Evolutionary conservation across 2,888 invertebrate genomes (phyloP), one percentile per base, ranked within the genome.

Genomic region (Amblyteles armatorius): DNA sequence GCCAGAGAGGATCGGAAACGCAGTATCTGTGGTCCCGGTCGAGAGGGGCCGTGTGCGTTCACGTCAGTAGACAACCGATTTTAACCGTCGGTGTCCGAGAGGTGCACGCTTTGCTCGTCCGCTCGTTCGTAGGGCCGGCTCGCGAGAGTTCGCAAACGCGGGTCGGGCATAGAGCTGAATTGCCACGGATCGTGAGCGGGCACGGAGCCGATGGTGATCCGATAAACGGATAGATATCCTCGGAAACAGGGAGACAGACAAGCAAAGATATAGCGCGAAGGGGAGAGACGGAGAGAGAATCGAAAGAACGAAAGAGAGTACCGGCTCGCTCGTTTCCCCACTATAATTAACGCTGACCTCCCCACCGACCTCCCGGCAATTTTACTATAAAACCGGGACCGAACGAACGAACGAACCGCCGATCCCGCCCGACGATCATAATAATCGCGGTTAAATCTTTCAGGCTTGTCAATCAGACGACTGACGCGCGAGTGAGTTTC

Each of bases 271-370:
- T 55, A 77, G 50, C 40, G 40, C 77, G 77, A 68, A 7, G 76
- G 68, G 26, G 50, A 52, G 26, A 22, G 29, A 48, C 29, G 16
- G 29, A 29, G 63, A 29, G 29, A 16, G 65, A 81, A 26, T 67
- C 9, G 26, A 77, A 68, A 76, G 79, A 71, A 71, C n/a, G 65
- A 44, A 26, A 50, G 63, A 76, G 55, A 69, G 29, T 22, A 19
- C 74, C 52, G 16, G 57, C 65, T 83, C 73, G 74, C 85, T 84
- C 86, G 86, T 84, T 89, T 88, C 86, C 87, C 85, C 92, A 92
- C 93, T 93, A 93, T 92, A 93, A 93, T 93, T 93, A 93, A 91
- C 91, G 79, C 88, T 92, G 93, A 93, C 93, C 93, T 91, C 90
- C 44, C 89, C 87, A 87, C 85, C 91, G 93, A 93, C 93, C 92